Evolutionary conservation across 2,113 vertebrate genomes (phyloP).

Genomic region (Piliocolobus tephrosceles): DNA sequence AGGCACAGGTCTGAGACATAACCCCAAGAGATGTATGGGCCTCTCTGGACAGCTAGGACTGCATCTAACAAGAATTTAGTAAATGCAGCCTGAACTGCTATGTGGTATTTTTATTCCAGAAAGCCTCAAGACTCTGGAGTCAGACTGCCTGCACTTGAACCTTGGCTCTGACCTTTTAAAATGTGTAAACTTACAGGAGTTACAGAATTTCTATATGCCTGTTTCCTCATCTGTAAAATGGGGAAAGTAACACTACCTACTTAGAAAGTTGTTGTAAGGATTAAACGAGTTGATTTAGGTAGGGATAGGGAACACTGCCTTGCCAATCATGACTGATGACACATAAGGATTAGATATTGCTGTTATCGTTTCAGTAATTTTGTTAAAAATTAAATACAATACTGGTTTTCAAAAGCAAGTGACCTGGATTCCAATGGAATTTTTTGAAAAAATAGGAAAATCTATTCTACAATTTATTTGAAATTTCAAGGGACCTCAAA

Average conservation of each 20-base stretch:
- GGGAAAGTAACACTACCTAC: neutral
- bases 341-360: neutral
- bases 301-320: neutral
- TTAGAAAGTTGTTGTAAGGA: neutral
- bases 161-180: neutral
- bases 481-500: neutral
- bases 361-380: neutral
- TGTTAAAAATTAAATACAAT: constrained; percentile 21
- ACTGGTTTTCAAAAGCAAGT: neutral
- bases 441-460: neutral
- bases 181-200: neutral
- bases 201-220: neutral
- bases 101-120: neutral
- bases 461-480: neutral
- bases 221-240: neutral
- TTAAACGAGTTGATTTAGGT: neutral
- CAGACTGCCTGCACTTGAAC: neutral
- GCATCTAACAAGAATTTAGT: neutral
- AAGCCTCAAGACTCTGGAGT: neutral
- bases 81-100: neutral
- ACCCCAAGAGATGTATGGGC: neutral
- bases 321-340: neutral
- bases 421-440: neutral
- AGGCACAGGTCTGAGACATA: neutral
- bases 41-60: neutral